phyloP scores from a whole-genome alignment of 2,113 vertebrate species.

The Halcyon malimbica region DNA sequence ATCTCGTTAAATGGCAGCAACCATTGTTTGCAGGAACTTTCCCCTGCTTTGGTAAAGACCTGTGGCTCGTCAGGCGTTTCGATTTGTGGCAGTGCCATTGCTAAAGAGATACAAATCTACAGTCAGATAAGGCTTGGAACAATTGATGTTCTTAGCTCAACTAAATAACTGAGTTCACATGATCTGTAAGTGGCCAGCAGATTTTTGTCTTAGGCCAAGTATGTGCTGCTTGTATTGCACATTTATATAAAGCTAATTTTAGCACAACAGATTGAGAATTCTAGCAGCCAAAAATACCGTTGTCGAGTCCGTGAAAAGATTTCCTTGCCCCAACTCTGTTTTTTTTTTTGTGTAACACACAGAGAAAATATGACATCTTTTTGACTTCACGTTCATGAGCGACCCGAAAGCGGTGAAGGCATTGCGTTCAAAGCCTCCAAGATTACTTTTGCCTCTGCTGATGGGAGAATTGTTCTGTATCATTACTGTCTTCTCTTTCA shows the following conservation, averaged over 20 bases:
- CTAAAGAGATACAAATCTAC: neutral
- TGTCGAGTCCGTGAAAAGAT: neutral
- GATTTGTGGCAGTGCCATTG: neutral
- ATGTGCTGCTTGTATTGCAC: neutral
- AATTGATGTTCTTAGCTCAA: neutral
- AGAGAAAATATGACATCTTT: neutral
- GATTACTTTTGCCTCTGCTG: conserved; percentile 13
- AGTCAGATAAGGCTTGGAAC: conserved; percentile 30
- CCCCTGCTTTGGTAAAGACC: neutral
- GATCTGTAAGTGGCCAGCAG: neutral
- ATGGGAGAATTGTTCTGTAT: conserved; percentile 21
- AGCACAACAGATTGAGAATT: conserved; percentile 15
- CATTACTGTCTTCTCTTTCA: conserved; percentile 45
- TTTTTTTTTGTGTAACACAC: neutral
- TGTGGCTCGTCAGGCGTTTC: neutral
- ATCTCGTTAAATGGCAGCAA: neutral
- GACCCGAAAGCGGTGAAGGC: neutral
- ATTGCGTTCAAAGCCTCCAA: neutral
- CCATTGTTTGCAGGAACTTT: neutral
- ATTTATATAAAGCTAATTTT: conserved; percentile 40
- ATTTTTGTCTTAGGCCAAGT: conserved; percentile 16
- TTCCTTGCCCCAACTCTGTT: neutral
- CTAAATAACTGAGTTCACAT: conserved; percentile 17
- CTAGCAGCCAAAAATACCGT: neutral
- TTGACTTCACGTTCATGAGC: neutral